Percentiles rank a stretch among this genome's conserved stretches.
Evolutionary conservation across 1,140 invertebrate genomes (phyloP).

Genomic region (Macrobrachium rosenbergii): DNA sequence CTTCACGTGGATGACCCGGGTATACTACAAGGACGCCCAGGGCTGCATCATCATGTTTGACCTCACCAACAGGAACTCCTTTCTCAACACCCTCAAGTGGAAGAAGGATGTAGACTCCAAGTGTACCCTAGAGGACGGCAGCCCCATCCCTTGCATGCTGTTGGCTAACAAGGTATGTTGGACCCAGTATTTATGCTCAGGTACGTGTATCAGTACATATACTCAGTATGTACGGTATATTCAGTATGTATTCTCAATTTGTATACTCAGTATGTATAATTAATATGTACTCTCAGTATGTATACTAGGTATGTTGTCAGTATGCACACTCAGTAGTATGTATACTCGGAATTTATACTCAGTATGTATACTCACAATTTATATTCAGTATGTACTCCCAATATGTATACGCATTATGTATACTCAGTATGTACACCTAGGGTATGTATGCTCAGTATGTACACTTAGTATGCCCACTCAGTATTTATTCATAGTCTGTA

Average conservation of each 20-base stretch:
- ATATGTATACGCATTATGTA: too few relatives aligned
- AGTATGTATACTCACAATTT: too few relatives aligned
- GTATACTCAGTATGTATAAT: too few relatives aligned
- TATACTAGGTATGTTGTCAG: too few relatives aligned
- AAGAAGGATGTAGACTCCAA: constrained; percentile 77
- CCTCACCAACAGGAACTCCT: constrained; percentile 75
- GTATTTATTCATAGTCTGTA: background rate
- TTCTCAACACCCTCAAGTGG: constrained; percentile 76
- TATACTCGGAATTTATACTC: background rate
- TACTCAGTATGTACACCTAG: too few relatives aligned
- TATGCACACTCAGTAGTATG: background rate
- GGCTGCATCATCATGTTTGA: constrained; percentile 78
- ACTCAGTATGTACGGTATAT: background rate
- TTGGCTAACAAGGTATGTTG: constrained; percentile 78
- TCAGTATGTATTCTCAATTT: background rate
- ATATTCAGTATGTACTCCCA: background rate
- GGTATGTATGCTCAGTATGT: too few relatives aligned
- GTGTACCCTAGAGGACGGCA: constrained; percentile 74
- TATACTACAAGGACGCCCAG: constrained; percentile 78
- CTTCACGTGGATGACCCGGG: constrained; percentile 77
- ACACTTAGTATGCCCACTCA: background rate
- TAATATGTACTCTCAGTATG: too few relatives aligned
- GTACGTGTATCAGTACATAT: background rate
- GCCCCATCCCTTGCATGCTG: constrained; percentile 75
- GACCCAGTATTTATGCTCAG: constrained; percentile 23